Conservation (phyloP, 1,140 invertebrate genomes). For the Xylocopa sonorina region DNA sequence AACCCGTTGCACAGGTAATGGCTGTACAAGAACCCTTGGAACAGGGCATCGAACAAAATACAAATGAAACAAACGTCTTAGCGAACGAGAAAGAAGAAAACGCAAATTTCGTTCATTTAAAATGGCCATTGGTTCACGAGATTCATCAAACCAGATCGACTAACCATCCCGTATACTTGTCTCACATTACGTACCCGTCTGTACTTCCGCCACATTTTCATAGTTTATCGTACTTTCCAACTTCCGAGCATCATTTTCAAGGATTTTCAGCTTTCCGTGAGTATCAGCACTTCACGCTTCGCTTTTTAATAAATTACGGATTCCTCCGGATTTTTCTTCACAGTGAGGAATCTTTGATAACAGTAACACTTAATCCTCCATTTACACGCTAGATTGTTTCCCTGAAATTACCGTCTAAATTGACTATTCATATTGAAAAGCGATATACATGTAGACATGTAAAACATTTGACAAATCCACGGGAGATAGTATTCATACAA, state of each 20-base stretch:
- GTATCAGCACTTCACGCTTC: too few relatives aligned
- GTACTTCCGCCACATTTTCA: slow-evolving; percentile 63
- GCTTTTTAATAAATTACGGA: too few relatives aligned
- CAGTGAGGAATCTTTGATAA: too few relatives aligned
- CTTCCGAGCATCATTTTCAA: slow-evolving; percentile 71
- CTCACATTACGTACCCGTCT: slow-evolving; percentile 64
- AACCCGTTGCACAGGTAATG: not conserved
- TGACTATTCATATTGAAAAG: too few relatives aligned
- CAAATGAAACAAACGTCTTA: not conserved
- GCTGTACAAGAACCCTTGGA: not conserved
- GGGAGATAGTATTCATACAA: too few relatives aligned
- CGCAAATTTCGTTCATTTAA: slow-evolving; percentile 39
- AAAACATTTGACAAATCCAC: too few relatives aligned
- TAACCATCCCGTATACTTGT: slow-evolving; percentile 62
- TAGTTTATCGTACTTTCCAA: slow-evolving; percentile 61
- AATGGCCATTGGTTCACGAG: slow-evolving; percentile 64
- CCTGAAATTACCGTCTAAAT: too few relatives aligned
- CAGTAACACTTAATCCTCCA: too few relatives aligned
- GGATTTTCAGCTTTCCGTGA: slow-evolving; percentile 78
- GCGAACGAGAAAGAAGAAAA: slow-evolving; percentile 45
- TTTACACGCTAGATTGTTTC: too few relatives aligned
- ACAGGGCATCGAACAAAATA: not conserved
- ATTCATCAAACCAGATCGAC: slow-evolving; percentile 56
- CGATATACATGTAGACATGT: too few relatives aligned
- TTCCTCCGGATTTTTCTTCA: too few relatives aligned